These are phyloP conservation scores for Eubasilissa regina DNA, from an alignment of 1,140 invertebrate species.

Conservation along the genomic window DNA sequence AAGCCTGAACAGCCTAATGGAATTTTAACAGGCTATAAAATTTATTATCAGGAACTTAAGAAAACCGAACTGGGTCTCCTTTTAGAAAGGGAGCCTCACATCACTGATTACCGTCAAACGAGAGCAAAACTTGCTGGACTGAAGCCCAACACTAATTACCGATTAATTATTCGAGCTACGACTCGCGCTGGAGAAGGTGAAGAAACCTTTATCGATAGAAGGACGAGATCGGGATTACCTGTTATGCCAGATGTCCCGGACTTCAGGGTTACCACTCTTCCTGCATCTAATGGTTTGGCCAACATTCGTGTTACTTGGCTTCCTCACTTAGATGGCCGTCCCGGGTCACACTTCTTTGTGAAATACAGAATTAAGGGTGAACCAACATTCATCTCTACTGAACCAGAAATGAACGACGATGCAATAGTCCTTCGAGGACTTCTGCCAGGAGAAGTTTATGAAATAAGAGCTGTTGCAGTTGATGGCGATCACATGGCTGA, in stretches of 20 bases:
- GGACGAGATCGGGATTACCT: slow-evolving; percentile 75
- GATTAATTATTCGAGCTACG: slow-evolving; percentile 87
- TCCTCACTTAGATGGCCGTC: slow-evolving; percentile 81
- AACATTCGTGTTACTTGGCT: slow-evolving; percentile 88
- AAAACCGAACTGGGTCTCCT: slow-evolving; percentile 79
- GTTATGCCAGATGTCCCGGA: slow-evolving; percentile 82
- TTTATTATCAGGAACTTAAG: slow-evolving; percentile 90
- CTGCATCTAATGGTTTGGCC: slow-evolving; percentile 82
- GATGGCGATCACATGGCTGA: slow-evolving; percentile 86
- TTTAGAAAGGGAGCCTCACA: slow-evolving; percentile 82
- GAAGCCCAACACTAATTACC: slow-evolving; percentile 89
- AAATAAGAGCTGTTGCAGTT: slow-evolving; percentile 92
- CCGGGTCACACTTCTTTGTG: slow-evolving; percentile 90
- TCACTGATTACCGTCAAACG: slow-evolving; percentile 83
- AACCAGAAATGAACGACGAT: slow-evolving; percentile 82
- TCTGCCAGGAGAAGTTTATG: slow-evolving; percentile 88
- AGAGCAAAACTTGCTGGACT: slow-evolving; percentile 89
- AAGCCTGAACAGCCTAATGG: slow-evolving; percentile 95
- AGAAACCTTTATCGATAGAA: slow-evolving; percentile 86
- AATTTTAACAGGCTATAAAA: slow-evolving; percentile 91
- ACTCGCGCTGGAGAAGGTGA: slow-evolving; percentile 90
- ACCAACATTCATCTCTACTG: slow-evolving; percentile 75
- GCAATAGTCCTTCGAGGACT: slow-evolving; percentile 84
- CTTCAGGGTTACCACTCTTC: slow-evolving; percentile 81
- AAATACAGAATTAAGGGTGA: slow-evolving; percentile 84